Evolutionary conservation across 37 sponge, comb jelly and placozoan species (phyloP).

Genomic region (Spongilla lacustris): DNA sequence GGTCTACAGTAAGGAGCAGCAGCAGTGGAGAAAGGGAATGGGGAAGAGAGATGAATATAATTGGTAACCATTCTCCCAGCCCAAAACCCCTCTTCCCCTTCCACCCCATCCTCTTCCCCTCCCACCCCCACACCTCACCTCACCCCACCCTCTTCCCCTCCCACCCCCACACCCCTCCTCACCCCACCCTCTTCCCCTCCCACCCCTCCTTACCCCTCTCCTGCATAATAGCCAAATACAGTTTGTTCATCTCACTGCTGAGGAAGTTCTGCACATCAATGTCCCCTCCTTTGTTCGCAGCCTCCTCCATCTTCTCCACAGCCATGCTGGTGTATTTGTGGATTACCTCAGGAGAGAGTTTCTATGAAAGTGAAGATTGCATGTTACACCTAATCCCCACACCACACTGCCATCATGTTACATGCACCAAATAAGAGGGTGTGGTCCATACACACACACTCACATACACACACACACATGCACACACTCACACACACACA

Average conservation of each 20-base stretch:
- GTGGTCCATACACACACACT: background rate
- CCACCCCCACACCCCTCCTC: background rate
- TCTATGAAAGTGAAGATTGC: slow-evolving; percentile 5
- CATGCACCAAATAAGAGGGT: background rate
- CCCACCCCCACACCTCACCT: slow-evolving; percentile 27
- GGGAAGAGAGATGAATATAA: background rate
- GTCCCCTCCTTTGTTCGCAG: background rate
- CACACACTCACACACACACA: too few species aligned
- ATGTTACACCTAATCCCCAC: background rate
- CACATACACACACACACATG: too few species aligned
- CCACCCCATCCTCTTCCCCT: background rate
- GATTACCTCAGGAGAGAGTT: slow-evolving; percentile 33
- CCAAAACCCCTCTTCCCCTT: background rate
- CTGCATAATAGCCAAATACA: slow-evolving; percentile 27
- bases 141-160: slow-evolving; percentile 2
- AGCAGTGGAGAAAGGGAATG: background rate
- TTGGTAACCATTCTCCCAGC: background rate
- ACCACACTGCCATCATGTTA: background rate
- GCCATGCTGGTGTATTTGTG: slow-evolving; percentile 2
- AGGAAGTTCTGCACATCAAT: slow-evolving; percentile 7
- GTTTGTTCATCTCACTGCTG: slow-evolving; percentile 11
- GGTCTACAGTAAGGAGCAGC: background rate
- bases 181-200: background rate
- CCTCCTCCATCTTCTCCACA: slow-evolving; percentile 47
- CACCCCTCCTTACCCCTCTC: slow-evolving; percentile 27